Percentiles rank a stretch among this genome's conserved stretches.
These are phyloP conservation scores for Meliscaeva auricollis DNA, from an alignment of 2,888 invertebrate genomes.

Conservation along the genomic window DNA sequence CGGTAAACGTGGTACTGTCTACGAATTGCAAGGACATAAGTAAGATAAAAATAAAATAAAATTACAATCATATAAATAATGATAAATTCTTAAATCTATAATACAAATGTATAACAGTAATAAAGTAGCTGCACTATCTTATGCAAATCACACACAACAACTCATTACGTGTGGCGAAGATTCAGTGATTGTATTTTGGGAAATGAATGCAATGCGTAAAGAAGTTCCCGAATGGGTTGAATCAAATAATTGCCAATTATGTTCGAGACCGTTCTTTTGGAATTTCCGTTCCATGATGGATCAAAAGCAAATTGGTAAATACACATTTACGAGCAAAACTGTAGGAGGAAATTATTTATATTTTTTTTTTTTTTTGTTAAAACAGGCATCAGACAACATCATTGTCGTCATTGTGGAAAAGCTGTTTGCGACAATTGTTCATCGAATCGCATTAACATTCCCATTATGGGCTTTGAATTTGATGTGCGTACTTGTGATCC, in stretches of 20 bases:
- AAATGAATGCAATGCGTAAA: conserved; percentile 94
- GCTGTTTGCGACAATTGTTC: conserved; percentile 98
- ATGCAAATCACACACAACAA: conserved; percentile 91
- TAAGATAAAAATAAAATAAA: conserved; percentile 84
- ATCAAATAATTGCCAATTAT: conserved; percentile 96
- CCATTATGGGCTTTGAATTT: conserved; percentile 99
- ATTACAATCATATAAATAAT: not conserved
- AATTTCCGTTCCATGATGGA: conserved; percentile 99
- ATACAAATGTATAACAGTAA: conserved; percentile 90
- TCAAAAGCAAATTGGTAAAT: conserved; percentile 91
- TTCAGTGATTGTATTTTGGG: conserved; percentile 96
- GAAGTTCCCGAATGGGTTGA: conserved; percentile 99
- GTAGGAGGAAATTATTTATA: too few species aligned
- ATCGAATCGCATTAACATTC: conserved; percentile 93
- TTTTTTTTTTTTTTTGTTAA: not conserved
- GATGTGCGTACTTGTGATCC: conserved; percentile 97
- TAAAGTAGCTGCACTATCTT: conserved; percentile 95
- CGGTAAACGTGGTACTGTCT: conserved; percentile 97
- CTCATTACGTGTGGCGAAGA: conserved; percentile 96
- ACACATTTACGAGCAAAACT: too few species aligned
- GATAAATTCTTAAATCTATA: not conserved
- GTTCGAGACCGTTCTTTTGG: conserved; percentile 99
- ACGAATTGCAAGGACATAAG: conserved; percentile 97
- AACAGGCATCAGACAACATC: conserved; percentile 91
- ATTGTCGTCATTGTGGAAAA: conserved; percentile 96